Conservation (phyloP, 2,888 invertebrate genomes). For the Pinctada fucata region DNA sequence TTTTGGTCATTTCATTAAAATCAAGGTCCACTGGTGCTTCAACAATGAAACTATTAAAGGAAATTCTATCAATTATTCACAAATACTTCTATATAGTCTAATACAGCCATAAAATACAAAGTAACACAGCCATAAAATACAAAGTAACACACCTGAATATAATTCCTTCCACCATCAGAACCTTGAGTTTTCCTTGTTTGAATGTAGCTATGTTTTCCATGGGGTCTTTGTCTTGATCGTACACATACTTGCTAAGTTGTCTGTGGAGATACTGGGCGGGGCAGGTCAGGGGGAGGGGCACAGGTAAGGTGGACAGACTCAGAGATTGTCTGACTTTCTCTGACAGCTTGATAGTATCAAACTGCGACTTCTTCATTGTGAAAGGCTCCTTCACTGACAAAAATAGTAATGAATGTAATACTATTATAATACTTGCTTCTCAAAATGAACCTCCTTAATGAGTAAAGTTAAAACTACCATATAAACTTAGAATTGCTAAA, state of each 20-base stretch:
- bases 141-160: slow-evolving; percentile 64
- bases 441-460: too few species aligned
- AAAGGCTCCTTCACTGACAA: not conserved
- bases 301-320: slow-evolving; percentile 49
- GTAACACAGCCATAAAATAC: too few species aligned
- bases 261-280: slow-evolving; percentile 69
- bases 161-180: slow-evolving; percentile 68
- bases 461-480: too few species aligned
- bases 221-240: slow-evolving; percentile 48
- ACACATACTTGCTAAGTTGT: slow-evolving; percentile 45
- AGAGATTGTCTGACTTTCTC: slow-evolving; percentile 29
- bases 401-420: not conserved
- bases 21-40: too few species aligned
- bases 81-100: too few species aligned
- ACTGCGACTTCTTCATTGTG: not conserved
- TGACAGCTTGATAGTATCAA: not conserved
- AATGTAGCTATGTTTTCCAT: slow-evolving; percentile 54
- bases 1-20: too few species aligned
- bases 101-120: too few species aligned
- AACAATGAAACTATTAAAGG: too few species aligned
- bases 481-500: too few species aligned
- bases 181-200: slow-evolving; percentile 65
- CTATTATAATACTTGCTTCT: too few species aligned
- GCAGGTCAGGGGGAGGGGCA: slow-evolving; percentile 66
- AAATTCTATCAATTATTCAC: too few species aligned